Evolutionary conservation across 1,140 invertebrate genomes (phyloP), one percentile per base, ranked within the genome.

Genomic region (Potamilus streckersoni): DNA sequence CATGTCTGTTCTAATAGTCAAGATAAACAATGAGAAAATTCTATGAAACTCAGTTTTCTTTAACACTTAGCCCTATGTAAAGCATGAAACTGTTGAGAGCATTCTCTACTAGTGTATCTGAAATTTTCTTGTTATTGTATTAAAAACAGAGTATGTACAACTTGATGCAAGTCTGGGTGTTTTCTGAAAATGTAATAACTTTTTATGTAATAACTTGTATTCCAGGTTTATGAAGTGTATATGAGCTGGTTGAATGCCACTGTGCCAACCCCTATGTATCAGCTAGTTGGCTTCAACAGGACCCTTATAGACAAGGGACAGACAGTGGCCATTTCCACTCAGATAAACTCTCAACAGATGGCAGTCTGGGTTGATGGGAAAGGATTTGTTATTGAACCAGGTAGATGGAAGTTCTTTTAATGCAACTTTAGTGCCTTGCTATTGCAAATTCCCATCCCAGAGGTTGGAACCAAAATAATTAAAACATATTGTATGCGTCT

Each of bases 221-320:
- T 73, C 12, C 60, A 86, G 84, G 84, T 86, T 16, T 71, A 76
- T 15, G 83, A 86, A 72, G 73, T 84, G 17, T 86, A 86, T 62
- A 78, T 86, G 27, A 74, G 66, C 12, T 85, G 84, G 84, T 19
- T 68, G 55, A 78, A 79, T 74, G 17, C 76, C 12, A 79, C 76
- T 56, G 81, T 80, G 5, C 38, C 63, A 15, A 85, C 82, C 66
- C 84, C 84, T 6, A 73, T 58, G 23, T 64, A 84, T 17, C 85
- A 86, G 69, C 73, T 86, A 56, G 83, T 82, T 61, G 74, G 64
- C 57, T 84, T 85, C 56, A 67, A 76, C n/a, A 60, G 85, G 27
- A 73, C 69, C 19, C 66, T 68, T 58, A 60, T 76, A 20, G 62
- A 66, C 27, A 17, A 55, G 20, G 69, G 69, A n/a, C 49, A 71